These are phyloP conservation scores for Nomada goodeniana DNA, from an alignment of 2,888 invertebrate species.

Conservation along the genomic window DNA sequence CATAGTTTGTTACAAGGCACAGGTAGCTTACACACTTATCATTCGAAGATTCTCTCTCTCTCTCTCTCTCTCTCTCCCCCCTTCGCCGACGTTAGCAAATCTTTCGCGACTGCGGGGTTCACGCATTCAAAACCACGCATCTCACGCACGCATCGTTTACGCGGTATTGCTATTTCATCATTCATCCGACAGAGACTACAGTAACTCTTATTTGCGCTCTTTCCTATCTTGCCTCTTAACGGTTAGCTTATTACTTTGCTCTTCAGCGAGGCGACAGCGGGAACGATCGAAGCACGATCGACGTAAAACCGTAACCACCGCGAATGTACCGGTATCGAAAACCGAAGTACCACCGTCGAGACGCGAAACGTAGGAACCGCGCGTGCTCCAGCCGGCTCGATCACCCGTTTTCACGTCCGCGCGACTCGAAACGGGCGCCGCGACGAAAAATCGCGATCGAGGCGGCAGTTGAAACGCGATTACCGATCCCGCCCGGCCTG, in stretches of 20 bases:
- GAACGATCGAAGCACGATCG: conserved; percentile 56
- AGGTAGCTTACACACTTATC: conserved; percentile 84
- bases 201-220: conserved; percentile 25
- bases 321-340: no score
- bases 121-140: conserved; percentile 17
- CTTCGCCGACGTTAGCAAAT: background rate
- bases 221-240: conserved; percentile 14
- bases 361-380: no score
- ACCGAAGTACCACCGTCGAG: no score
- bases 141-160: conserved; percentile 52
- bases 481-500: conserved; percentile 25
- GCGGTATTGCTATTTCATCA: conserved; percentile 80
- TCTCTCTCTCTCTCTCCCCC: background rate
- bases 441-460: conserved; percentile 50
- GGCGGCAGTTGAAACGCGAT: conserved; percentile 26
- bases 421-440: conserved; percentile 37
- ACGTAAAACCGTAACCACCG: no score
- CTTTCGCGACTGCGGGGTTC: conserved; percentile 48
- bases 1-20: conserved; percentile 84
- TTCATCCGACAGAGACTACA: conserved; percentile 78
- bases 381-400: background rate
- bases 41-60: conserved; percentile 51
- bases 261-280: background rate
- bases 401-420: no score
- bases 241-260: conserved; percentile 20